A percentile compares a stretch with the other conserved stretches of the same genome.
Evolutionary conservation across 1,140 invertebrate species (phyloP).

Genomic region (Colletes gigas): DNA sequence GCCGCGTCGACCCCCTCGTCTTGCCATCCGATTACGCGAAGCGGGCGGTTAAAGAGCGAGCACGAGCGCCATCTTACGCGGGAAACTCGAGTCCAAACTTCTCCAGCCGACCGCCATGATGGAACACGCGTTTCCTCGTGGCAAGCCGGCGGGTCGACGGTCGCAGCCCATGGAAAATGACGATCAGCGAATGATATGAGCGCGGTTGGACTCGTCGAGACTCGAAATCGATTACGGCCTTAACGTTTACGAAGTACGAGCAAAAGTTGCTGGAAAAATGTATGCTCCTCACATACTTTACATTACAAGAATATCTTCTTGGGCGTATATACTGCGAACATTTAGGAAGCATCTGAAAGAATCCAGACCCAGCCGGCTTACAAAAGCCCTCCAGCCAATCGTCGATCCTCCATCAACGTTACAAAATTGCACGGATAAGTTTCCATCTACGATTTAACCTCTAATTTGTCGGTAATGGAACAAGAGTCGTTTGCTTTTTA

Average conservation of each 20-base stretch:
- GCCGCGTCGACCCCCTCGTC: neutral
- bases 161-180: neutral
- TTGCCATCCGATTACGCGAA: neutral
- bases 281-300: slow-evolving; percentile 54
- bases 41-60: neutral
- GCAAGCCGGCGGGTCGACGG: slow-evolving; percentile 18
- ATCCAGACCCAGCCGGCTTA: slow-evolving; percentile 28
- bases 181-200: slow-evolving; percentile 59
- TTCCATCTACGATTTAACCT: too few species aligned
- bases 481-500: too few species aligned
- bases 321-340: slow-evolving; percentile 53
- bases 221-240: slow-evolving; percentile 36
- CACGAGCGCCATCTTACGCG: neutral
- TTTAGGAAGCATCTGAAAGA: slow-evolving; percentile 60
- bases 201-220: slow-evolving; percentile 16
- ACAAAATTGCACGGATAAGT: too few species aligned
- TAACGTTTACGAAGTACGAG: slow-evolving; percentile 46
- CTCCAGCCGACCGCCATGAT: neutral
- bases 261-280: slow-evolving; percentile 50
- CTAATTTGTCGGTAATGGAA: too few species aligned
- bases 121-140: neutral
- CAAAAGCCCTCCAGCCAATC: slow-evolving; percentile 7
- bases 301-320: slow-evolving; percentile 60
- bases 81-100: slow-evolving; percentile 5
- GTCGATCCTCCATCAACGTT: slow-evolving; percentile 7